Percentiles rank a stretch among this genome's conserved stretches.
These are phyloP conservation scores for Aethes cnicana DNA, from an alignment of 2,888 invertebrate genomes.

Conservation along the genomic window DNA sequence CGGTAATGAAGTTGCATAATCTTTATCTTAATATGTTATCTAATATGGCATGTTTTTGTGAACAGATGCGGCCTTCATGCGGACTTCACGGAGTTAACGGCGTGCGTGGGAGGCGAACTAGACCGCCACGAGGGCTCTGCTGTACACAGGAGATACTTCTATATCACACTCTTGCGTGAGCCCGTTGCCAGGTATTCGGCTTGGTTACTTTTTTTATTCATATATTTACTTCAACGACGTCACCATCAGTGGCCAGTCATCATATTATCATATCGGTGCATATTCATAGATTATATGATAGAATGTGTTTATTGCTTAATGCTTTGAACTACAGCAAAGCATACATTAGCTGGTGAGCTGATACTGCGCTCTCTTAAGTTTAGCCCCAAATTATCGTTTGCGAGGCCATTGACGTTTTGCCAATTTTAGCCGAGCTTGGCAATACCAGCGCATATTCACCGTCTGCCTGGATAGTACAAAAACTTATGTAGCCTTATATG, in stretches of 20 bases:
- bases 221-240: too few species aligned
- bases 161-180: constrained; percentile 96
- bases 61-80: constrained; percentile 95
- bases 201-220: background rate
- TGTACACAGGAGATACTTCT: constrained; percentile 94
- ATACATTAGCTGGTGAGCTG: background rate
- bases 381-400: constrained; percentile 1
- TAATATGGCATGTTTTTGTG: constrained; percentile 39
- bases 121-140: constrained; percentile 94
- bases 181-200: constrained; percentile 87
- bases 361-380: background rate
- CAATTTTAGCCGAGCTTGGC: constrained; percentile 1
- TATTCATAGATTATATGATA: too few species aligned
- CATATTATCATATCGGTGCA: too few species aligned
- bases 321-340: too few species aligned
- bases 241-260: too few species aligned
- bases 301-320: too few species aligned
- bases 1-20: too few species aligned
- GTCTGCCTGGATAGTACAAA: background rate
- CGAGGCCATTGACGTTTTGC: constrained; percentile 1
- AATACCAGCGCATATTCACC: background rate
- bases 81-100: constrained; percentile 98
- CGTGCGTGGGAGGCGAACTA: constrained; percentile 94
- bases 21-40: too few species aligned
- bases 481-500: too few species aligned